A percentile compares a stretch with the other conserved stretches of the same genome.
Evolutionary conservation across 2,797 vertebrate species (phyloP).

Genomic region (Thamnophis elegans): DNA sequence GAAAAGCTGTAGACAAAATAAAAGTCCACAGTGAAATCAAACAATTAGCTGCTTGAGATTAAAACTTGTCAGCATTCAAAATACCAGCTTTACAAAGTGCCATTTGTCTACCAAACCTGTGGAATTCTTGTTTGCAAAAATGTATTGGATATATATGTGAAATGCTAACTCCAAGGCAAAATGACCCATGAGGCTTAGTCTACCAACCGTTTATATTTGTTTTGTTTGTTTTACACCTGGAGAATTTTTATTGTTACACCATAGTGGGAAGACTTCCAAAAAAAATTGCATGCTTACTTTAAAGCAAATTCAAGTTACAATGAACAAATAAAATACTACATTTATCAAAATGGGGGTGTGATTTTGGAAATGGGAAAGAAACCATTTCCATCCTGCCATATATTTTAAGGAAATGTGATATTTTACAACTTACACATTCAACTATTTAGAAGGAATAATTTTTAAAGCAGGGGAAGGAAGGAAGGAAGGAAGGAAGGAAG

Average conservation of each 20-base stretch:
- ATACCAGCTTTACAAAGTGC: not conserved
- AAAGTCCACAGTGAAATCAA: not conserved
- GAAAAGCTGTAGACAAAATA: not conserved
- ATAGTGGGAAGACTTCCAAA: not conserved
- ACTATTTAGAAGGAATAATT: not conserved
- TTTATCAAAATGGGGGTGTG: not conserved
- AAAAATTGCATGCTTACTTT: not conserved
- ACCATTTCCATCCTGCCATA: not conserved
- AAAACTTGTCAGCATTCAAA: not conserved
- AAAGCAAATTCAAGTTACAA: not conserved
- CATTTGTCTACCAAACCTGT: not conserved
- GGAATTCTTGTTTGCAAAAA: not conserved
- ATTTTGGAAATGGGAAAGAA: slow-evolving; percentile 9
- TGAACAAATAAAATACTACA: not conserved
- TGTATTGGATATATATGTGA: not conserved
- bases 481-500: not conserved
- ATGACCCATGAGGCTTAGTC: not conserved
- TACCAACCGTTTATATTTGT: not conserved
- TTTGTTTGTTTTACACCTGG: not conserved
- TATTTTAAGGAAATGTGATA: slow-evolving; percentile 12
- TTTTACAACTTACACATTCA: not conserved
- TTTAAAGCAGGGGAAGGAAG: not conserved
- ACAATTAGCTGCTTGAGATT: not conserved
- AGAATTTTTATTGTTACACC: not conserved
- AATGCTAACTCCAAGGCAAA: not conserved